Evolutionary conservation across 2,888 invertebrate genomes (phyloP), one percentile per base, ranked within the genome.

Genomic region (Amphipoea oculea): DNA sequence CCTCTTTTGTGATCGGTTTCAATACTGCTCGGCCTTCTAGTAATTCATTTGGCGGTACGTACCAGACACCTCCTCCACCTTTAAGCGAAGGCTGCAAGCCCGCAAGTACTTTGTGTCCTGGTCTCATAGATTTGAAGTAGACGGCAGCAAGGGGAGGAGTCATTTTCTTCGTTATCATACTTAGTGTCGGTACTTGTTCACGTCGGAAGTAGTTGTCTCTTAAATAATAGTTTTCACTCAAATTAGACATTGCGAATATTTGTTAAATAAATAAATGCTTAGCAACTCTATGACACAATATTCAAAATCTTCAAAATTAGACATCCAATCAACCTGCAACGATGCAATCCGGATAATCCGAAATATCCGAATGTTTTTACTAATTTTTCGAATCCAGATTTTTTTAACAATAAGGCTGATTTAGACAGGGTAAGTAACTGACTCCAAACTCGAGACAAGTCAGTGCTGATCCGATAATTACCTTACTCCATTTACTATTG

Each of bases 61-160:
- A 95, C 96, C 96, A 96, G 78, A 95, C 94, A 77, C 67, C 91
- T 0, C 96, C 96, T 1, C 95, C 96, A 12, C 96, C 96, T 85
- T 93, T 93, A 90, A 96, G 89, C 0, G 92, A 91, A 0, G 97
- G 97, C 81, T 96, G 95, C 0, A 97, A 88, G 0, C 96, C 96
- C 3, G 96, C 96, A 1, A 96, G 88, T 2, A 93, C 90, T 86
- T 95, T 96, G 0, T 95, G 87, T 78, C 93, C 94, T 0, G 91
- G 90, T 14, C 86, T 91, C 97, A 96, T 96, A 0, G 94, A 94
- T 74, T 95, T 95, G 84, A 96, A 97, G 84, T 95, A 96, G 63
- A 96, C 92, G 14, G 92, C 90, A 1, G 96, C 96, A 4, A 97
- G 92, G 1, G 93, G 83, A 9, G 92, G 92, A 12, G 89, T 83